Conservation (phyloP, 2,113 vertebrate species). For the Anser brachyrhynchus region DNA sequence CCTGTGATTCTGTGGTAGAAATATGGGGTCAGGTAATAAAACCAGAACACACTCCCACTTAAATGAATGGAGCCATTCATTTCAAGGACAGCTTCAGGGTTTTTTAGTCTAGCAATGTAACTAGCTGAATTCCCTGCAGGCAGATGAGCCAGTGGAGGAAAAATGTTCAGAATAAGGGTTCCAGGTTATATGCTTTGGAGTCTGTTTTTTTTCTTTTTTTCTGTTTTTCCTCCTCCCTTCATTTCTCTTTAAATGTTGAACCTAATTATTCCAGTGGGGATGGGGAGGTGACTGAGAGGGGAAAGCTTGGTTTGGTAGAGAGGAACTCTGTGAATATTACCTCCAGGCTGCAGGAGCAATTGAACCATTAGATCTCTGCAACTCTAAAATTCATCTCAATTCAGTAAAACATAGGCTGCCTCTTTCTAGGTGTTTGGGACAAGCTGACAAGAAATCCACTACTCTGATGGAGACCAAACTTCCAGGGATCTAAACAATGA, state of each 20-base stretch:
- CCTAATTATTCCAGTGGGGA: background rate
- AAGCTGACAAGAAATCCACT: background rate
- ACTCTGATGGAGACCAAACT: background rate
- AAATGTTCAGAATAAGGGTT: slow-evolving; percentile 28
- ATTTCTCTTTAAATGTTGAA: background rate
- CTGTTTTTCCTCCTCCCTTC: background rate
- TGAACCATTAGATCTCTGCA: background rate
- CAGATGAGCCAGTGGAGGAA: slow-evolving; percentile 35
- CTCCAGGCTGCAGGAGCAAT: background rate
- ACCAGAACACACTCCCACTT: slow-evolving; percentile 56
- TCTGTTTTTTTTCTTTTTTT: no score
- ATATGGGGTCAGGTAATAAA: slow-evolving; percentile 59
- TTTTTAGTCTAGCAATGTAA: slow-evolving; percentile 33
- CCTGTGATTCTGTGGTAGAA: slow-evolving; percentile 49
- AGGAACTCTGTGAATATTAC: background rate
- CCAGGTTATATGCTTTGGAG: background rate
- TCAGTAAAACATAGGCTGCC: background rate
- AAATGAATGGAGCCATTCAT: slow-evolving; percentile 68
- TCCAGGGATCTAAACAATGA: background rate
- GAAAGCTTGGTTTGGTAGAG: background rate
- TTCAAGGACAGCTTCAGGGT: slow-evolving; percentile 43
- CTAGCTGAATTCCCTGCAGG: slow-evolving; percentile 57
- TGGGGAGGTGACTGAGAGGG: background rate
- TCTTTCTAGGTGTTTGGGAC: background rate
- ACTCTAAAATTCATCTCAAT: background rate